Evolutionary conservation across 2,888 invertebrate species (phyloP), one percentile per base, ranked within the genome.

Genomic region (Harmothoe impar): DNA sequence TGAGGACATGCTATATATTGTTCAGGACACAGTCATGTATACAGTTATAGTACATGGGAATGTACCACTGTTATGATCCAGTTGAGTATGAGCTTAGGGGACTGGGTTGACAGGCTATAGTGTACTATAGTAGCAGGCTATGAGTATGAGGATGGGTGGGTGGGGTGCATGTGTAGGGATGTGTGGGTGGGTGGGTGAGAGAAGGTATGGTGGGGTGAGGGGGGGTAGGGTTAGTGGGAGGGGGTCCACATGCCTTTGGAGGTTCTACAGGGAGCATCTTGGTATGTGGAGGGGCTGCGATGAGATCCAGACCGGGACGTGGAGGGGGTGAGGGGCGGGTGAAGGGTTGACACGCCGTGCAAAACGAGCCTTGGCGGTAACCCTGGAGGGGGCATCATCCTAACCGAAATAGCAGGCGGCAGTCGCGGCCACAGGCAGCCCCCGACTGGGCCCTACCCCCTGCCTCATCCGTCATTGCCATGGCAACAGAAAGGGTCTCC

Each of bases 401-500:
- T 0, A 86, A 86, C 54, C 86, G 23, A 56, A 86, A 86, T 86
- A 54, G 86, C 33, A 33, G 29, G 54, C 29, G 54, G 86, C 86
- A 29, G 86, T 0, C 0, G 20, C 17, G 54, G n/a, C 29, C 54
- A 52, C 20, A 12, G 15, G n/a, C 31, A 51, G 17, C 31, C 25
- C 17, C 35, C 43, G 7, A 23, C 81, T 20, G 35, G 35, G 35
- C 31, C 25, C 31, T 25, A 77, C 25, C 77, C 31, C 43, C 33
- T 43, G 35, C 33, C 81, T 35, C 81, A 86, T 86, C 86, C 29
- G 56, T 86, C 86, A 86, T 86, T 86, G 86, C 86, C 86, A 86
- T 86, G 86, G 86, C 86, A 86, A 86, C 86, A 86, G 86, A 86
- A 86, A 86, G 25, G 86, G 86, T 86, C 86, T 86, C 54, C 25